Base-by-base conservation (phyloP, 2,113 vertebrate genomes). In the Ptychochromis oligacanthus region DNA sequence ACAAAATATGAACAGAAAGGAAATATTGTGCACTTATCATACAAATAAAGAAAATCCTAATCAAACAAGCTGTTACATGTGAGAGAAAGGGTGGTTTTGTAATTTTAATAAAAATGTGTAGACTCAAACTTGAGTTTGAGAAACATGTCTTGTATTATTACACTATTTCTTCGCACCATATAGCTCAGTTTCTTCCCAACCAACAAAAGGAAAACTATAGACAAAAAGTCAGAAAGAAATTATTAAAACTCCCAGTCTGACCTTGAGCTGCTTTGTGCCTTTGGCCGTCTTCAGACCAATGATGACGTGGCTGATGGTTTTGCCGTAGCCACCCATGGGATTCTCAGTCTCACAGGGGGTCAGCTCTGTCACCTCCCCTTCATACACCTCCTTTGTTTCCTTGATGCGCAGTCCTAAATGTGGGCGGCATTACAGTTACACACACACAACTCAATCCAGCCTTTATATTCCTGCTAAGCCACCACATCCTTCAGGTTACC, bases 371-470 rank as follows among this genome's bases (percentile, higher is more conserved):
- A 99, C 98, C 94, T 99, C 98, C 3, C 98, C 98, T 95, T 99
- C 98, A 85, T 99, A 99, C 80, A 99, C 98, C 84, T 99, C 98
- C 92, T 99, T 99, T 36, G 98, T 99, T 89, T 99, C 98, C 95
- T 99, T 99, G 93, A 99, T 99, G 77, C 98, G 96, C 80, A 99
- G 87, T 3, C 98, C 98, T 99, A 90, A 18, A 94, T 26, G 80
- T 28, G 22, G 46, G 40, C 8, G 1, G 61, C 59, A 72, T 76
- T 24, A 87, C 58, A 86, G 24, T 86, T 89, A n/a, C 84, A 83
- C 88, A 96, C 18, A 81, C 78, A 84, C 62, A 14, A 38, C 55
- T 93, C 62, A 84, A 85, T 84, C 15, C 20, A 91, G 94, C 85
- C 84, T 93, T 91, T 88, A 87, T 84, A 81, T 57, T 84, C 46